Conservation (phyloP, 1,140 invertebrate genomes). For the Leptonema lineaticorne region DNA sequence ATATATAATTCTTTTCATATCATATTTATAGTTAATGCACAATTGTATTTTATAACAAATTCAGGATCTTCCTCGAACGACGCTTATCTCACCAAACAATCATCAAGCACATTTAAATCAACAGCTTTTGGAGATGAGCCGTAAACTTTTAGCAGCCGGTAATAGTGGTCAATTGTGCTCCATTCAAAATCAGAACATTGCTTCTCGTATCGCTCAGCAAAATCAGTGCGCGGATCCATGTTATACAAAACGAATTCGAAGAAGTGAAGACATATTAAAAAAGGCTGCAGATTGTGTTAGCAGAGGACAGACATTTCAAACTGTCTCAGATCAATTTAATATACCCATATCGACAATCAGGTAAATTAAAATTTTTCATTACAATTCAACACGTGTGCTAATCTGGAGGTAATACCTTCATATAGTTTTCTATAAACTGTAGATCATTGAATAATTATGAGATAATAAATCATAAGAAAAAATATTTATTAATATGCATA, state of each 20-base stretch:
- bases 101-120: conserved; percentile 35
- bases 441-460: not conserved
- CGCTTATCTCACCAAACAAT: conserved; percentile 33
- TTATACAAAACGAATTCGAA: conserved; percentile 58
- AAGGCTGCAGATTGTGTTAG: conserved; percentile 78
- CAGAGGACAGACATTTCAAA: conserved; percentile 78
- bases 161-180: conserved; percentile 13
- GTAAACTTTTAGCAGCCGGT: conserved; percentile 37
- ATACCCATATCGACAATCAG: conserved; percentile 82
- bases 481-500: conserved; percentile 6
- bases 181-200: not conserved
- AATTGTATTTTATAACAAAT: no score
- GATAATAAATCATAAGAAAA: not conserved
- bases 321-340: conserved; percentile 78
- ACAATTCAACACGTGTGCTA: not conserved
- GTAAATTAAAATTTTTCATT: conserved; percentile 34
- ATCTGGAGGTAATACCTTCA: not conserved
- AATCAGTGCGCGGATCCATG: conserved; percentile 24
- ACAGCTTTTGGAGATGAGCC: conserved; percentile 39
- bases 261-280: conserved; percentile 72
- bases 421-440: not conserved
- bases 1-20: not conserved
- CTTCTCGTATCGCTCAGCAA: not conserved
- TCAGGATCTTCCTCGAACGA: conserved; percentile 33
- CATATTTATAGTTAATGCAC: not conserved